Conservation (phyloP, 37 sponge, comb jelly and placozoan genomes). For the Spongia lamella region DNA sequence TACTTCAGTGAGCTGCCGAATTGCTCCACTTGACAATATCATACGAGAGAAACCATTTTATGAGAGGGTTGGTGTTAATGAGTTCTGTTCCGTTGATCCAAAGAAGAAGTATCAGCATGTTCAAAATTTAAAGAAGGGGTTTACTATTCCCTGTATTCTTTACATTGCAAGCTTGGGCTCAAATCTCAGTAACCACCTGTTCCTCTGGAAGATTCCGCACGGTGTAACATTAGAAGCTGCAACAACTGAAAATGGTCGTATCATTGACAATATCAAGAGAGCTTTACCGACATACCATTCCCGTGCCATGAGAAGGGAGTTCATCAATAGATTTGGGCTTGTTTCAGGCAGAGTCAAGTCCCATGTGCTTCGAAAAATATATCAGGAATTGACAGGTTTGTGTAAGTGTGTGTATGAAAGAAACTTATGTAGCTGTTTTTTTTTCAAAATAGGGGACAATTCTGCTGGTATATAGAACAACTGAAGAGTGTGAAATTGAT, state of each 20-base stretch:
- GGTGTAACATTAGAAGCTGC: slow-evolving; percentile 13
- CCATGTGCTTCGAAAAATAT: neutral
- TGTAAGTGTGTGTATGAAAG: too few species aligned
- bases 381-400: slow-evolving; percentile 17
- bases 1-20: neutral
- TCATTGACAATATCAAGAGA: slow-evolving; percentile 6
- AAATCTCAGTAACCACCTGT: neutral
- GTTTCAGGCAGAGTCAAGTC: neutral
- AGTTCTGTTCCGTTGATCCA: neutral
- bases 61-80: neutral
- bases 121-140: too few species aligned
- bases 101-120: slow-evolving; percentile 14
- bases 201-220: slow-evolving; percentile 7
- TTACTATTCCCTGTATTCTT: neutral
- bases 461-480: too few species aligned
- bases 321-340: slow-evolving; percentile 7
- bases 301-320: slow-evolving; percentile 33
- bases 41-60: slow-evolving; percentile 1
- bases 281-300: slow-evolving; percentile 21
- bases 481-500: slow-evolving; percentile 15
- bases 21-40: neutral
- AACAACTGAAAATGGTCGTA: slow-evolving; percentile 3
- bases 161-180: slow-evolving; percentile 1
- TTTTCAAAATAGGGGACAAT: too few species aligned
- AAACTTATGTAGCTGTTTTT: too few species aligned